These are phyloP conservation scores for Ornithorhynchus anatinus DNA, from an alignment of 2,113 vertebrate species.

Conservation along the genomic window DNA sequence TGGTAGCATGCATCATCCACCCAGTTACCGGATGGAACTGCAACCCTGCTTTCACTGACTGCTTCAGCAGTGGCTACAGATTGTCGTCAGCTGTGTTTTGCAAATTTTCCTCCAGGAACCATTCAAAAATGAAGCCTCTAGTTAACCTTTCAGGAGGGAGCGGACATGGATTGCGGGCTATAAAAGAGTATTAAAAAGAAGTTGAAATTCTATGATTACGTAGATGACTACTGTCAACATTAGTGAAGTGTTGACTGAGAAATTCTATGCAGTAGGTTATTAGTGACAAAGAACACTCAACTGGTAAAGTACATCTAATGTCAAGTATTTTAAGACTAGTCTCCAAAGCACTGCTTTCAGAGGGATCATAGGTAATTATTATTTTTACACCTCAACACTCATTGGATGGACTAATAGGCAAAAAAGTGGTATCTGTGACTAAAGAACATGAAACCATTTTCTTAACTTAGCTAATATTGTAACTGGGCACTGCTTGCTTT, in stretches of 20 bases:
- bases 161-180: background rate
- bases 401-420: background rate
- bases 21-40: background rate
- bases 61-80: background rate
- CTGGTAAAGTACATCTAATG: no score
- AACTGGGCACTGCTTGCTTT: no score
- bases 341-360: background rate
- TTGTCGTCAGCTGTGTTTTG: background rate
- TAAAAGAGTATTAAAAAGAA: background rate
- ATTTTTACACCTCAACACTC: background rate
- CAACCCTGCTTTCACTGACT: background rate
- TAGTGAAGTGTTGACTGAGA: background rate
- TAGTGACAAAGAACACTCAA: background rate
- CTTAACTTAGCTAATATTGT: no score
- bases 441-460: background rate
- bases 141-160: background rate
- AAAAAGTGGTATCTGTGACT: background rate
- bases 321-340: background rate
- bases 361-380: background rate
- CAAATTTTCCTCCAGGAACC: constrained; percentile 1
- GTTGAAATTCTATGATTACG: background rate
- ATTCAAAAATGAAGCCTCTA: background rate
- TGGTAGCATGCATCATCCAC: background rate
- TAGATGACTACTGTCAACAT: no score
- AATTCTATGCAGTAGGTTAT: background rate